Percentiles rank a stretch among this genome's conserved stretches.
Conservation (phyloP, 1,140 invertebrate genomes). For the Drosophila grimshawi region DNA sequence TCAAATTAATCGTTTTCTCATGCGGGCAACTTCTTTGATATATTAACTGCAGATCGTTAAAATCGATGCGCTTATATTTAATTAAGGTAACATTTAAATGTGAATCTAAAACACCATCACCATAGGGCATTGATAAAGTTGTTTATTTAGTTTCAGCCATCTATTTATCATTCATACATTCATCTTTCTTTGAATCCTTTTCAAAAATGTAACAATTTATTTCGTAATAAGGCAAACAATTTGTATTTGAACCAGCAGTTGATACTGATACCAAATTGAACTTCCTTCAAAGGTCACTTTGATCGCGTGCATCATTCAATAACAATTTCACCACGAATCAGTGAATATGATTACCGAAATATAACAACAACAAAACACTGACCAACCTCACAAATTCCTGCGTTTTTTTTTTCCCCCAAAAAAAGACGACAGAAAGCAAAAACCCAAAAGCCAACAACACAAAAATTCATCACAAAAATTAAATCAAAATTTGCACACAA, state of each 20-base stretch:
- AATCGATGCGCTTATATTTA: no score
- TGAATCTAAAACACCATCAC: no score
- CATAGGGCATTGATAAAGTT: no score
- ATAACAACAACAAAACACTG: conserved; percentile 44
- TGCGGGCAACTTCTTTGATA: neutral
- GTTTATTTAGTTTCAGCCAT: no score
- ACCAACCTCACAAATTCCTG: conserved; percentile 63
- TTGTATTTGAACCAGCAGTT: no score
- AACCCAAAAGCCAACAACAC: neutral
- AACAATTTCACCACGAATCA: conserved; percentile 4
- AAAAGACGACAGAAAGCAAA: conserved; percentile 40
- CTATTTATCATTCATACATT: no score
- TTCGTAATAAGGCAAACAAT: no score
- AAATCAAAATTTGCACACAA: conserved; percentile 29
- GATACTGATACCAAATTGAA: neutral
- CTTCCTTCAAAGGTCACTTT: conserved; percentile 14
- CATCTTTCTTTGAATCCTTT: no score
- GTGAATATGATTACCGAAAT: neutral
- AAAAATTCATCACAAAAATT: conserved; percentile 40
- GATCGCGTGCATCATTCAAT: conserved; percentile 5
- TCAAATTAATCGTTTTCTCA: neutral
- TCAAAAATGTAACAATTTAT: no score
- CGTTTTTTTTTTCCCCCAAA: no score
- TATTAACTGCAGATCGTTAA: neutral
- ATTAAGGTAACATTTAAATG: no score